Conservation (phyloP, 2,797 vertebrate genomes). For the Enteromius trimaculatus region DNA sequence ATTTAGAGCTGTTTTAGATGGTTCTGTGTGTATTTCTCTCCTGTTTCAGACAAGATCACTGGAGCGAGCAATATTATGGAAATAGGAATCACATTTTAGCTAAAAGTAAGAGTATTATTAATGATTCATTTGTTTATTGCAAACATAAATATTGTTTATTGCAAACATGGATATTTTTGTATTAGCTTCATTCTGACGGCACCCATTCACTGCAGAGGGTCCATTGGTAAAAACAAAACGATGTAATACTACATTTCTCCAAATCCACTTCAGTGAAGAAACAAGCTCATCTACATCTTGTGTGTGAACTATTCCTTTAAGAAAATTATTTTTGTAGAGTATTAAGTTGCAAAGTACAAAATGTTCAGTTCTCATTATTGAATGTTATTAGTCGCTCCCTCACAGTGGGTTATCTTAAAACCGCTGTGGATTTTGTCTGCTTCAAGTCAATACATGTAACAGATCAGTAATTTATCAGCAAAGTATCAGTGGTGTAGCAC, state of each 20-base stretch:
- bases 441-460: neutral
- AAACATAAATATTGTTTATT: neutral
- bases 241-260: too few species aligned
- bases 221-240: too few species aligned
- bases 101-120: neutral
- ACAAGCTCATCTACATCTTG: too few species aligned
- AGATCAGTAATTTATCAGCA: slow-evolving; percentile 23
- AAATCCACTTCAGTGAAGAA: too few species aligned
- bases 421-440: slow-evolving; percentile 7
- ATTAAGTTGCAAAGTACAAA: neutral
- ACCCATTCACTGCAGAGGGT: neutral
- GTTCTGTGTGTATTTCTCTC: neutral
- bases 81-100: neutral
- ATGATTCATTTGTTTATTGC: neutral
- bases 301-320: neutral
- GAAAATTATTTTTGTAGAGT: neutral
- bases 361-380: neutral
- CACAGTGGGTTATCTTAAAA: neutral
- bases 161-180: too few species aligned
- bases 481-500: slow-evolving; percentile 34
- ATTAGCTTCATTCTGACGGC: neutral
- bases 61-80: neutral
- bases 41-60: neutral
- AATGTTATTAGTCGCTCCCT: neutral
- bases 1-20: neutral